Percentiles rank a stretch among this genome's conserved stretches.
Conservation (phyloP, 1,140 invertebrate genomes). For the Heliconius eleuchia region DNA sequence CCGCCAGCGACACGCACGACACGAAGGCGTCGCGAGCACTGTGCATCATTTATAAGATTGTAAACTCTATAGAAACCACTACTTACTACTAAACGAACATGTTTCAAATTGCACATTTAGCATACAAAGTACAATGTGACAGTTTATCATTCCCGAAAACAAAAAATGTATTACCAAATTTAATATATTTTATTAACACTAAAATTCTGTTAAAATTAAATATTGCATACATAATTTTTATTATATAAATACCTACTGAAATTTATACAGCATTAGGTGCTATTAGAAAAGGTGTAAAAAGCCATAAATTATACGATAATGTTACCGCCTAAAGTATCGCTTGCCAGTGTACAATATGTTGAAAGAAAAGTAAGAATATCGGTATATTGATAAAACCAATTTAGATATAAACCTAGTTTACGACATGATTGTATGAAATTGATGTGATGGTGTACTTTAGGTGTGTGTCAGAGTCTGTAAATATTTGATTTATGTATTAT, state of each 20-base stretch:
- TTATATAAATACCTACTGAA: too few species aligned
- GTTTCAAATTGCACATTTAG: too few species aligned
- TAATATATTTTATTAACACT: too few species aligned
- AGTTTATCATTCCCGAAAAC: too few species aligned
- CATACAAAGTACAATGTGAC: too few species aligned
- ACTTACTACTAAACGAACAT: too few species aligned
- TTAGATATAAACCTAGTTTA: neutral
- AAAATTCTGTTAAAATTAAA: too few species aligned
- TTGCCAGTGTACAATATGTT: neutral
- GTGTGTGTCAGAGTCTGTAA: neutral
- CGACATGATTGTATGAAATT: neutral
- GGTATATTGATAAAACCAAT: slow-evolving; percentile 2
- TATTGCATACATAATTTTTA: too few species aligned
- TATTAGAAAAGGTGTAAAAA: neutral
- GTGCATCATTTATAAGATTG: neutral
- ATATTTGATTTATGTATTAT: neutral
- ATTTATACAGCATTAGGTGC: neutral
- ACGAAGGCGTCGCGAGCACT: slow-evolving; percentile 74
- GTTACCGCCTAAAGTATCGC: neutral
- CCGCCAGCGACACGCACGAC: slow-evolving; percentile 59
- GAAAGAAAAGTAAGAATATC: neutral
- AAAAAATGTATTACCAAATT: too few species aligned
- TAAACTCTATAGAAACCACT: too few species aligned
- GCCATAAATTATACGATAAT: neutral
- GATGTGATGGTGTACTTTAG: neutral